Conservation (phyloP, 2,888 invertebrate species). For the Dendrolimus houi region DNA sequence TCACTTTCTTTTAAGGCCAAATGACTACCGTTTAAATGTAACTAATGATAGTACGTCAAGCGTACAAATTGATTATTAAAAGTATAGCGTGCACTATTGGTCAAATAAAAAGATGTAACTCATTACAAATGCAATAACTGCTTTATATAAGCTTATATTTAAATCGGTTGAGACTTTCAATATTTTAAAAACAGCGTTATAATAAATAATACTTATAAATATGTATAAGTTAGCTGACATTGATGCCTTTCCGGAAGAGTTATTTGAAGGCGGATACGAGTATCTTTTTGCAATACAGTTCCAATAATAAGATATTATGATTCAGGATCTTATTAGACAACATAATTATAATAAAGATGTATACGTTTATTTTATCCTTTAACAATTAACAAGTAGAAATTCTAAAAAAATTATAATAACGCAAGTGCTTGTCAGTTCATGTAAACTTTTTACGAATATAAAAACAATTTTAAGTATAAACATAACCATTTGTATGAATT, state of each 20-base stretch:
- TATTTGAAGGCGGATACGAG: slow-evolving; percentile 6
- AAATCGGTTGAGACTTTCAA: slow-evolving; percentile 50
- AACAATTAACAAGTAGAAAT: too few species aligned
- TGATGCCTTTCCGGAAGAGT: slow-evolving; percentile 57
- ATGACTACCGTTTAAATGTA: not conserved
- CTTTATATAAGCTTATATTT: slow-evolving; percentile 48
- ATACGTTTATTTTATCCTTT: not conserved
- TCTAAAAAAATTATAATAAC: too few species aligned
- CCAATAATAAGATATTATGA: slow-evolving; percentile 24
- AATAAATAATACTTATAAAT: slow-evolving; percentile 66
- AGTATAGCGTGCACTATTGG: slow-evolving; percentile 17
- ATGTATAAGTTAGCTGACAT: slow-evolving; percentile 47
- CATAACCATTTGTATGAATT: too few species aligned
- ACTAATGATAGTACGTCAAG: slow-evolving; percentile 19
- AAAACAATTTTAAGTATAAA: too few species aligned
- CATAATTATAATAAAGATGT: not conserved
- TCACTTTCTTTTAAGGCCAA: not conserved
- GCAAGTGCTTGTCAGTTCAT: too few species aligned
- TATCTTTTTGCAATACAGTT: slow-evolving; percentile 23
- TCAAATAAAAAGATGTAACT: not conserved
- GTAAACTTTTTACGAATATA: too few species aligned
- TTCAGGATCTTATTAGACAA: slow-evolving; percentile 10
- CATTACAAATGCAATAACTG: slow-evolving; percentile 44
- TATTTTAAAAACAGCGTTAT: slow-evolving; percentile 46
- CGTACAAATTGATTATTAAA: slow-evolving; percentile 43